Evolutionary conservation across 2,888 invertebrate genomes (phyloP).

Genomic region (Peribatodes rhomboidaria): DNA sequence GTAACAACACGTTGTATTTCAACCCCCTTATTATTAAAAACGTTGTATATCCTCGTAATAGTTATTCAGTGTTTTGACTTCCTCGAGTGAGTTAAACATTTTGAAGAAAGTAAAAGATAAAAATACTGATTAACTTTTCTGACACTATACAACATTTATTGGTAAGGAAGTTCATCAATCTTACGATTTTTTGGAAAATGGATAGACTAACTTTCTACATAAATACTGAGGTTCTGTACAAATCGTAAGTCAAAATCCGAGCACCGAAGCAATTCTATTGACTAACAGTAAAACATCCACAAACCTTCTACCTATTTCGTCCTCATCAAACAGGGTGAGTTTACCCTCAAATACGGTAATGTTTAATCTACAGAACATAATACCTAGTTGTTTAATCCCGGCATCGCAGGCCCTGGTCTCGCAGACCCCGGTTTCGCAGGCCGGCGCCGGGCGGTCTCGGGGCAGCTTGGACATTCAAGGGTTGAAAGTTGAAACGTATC

Average conservation of each 20-base stretch:
- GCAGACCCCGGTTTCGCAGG: neutral
- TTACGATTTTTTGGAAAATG: too few relatives aligned
- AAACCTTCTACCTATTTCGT: slow-evolving; percentile 6
- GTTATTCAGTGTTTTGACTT: too few relatives aligned
- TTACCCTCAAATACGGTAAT: slow-evolving; percentile 15
- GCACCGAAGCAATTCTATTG: neutral
- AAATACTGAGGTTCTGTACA: neutral
- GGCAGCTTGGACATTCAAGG: neutral
- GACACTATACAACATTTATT: too few relatives aligned
- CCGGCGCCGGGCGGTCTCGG: slow-evolving; percentile 2
- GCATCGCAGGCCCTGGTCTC: neutral
- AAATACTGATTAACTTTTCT: too few relatives aligned
- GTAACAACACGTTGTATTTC: too few relatives aligned
- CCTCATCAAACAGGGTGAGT: slow-evolving; percentile 19
- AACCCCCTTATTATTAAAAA: too few relatives aligned
- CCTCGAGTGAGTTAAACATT: too few relatives aligned
- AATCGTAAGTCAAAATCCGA: neutral
- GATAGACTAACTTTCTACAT: too few relatives aligned
- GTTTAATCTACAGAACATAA: slow-evolving; percentile 19
- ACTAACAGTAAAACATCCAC: slow-evolving; percentile 3
- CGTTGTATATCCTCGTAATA: too few relatives aligned
- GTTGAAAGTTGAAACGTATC: neutral
- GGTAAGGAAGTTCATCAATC: too few relatives aligned
- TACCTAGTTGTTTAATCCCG: slow-evolving; percentile 12
- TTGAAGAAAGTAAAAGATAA: too few relatives aligned